Evolutionary conservation across 2,888 invertebrate genomes (phyloP).

Genomic region (Nyleta sp.): DNA sequence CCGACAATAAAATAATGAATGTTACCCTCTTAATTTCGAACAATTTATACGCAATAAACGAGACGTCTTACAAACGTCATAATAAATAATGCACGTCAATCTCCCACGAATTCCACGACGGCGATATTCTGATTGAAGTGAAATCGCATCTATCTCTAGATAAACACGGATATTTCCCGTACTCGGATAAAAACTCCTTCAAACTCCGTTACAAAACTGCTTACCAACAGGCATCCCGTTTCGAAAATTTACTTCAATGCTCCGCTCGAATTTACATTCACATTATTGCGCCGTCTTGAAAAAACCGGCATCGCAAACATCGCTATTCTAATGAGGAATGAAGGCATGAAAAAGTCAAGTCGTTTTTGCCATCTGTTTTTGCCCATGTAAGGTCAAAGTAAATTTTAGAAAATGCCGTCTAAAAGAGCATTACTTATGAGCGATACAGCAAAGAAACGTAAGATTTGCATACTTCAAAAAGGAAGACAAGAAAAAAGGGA

Average conservation of each 20-base stretch:
- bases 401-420: conserved; percentile 31
- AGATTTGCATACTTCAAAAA: conserved; percentile 32
- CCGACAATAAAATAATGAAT: too few species aligned
- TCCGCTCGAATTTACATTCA: conserved; percentile 15
- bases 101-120: neutral
- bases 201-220: conserved; percentile 2
- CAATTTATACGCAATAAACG: too few species aligned
- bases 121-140: neutral
- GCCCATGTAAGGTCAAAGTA: conserved; percentile 32
- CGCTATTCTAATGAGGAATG: conserved; percentile 37
- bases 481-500: conserved; percentile 5
- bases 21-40: too few species aligned
- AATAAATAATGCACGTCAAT: neutral
- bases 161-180: neutral
- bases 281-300: conserved; percentile 20
- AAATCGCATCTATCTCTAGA: neutral
- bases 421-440: conserved; percentile 48
- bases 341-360: conserved; percentile 23
- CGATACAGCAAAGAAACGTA: conserved; percentile 18
- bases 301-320: conserved; percentile 36
- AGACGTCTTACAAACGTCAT: neutral
- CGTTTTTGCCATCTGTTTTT: conserved; percentile 33
- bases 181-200: neutral
- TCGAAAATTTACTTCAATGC: conserved; percentile 24
- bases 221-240: conserved; percentile 1